Evolutionary conservation across 2,888 invertebrate genomes (phyloP).

Genomic region (Heliconius aoede): DNA sequence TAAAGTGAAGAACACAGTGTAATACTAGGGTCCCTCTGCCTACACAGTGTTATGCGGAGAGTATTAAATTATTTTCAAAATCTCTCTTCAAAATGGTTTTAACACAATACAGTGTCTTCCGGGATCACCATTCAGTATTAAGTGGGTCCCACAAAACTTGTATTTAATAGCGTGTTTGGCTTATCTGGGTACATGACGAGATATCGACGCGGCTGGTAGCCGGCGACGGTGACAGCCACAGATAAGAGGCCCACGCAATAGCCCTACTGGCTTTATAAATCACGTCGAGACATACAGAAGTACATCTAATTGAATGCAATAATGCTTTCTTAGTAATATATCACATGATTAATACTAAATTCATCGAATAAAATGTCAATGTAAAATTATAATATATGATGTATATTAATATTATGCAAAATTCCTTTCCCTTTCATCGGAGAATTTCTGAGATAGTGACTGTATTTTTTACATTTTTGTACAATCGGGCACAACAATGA

Average conservation of each 20-base stretch:
- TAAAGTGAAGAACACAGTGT: no score
- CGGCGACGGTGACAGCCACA: conserved; percentile 60
- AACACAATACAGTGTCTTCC: conserved; percentile 40
- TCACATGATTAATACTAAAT: conserved; percentile 15
- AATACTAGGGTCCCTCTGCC: no score
- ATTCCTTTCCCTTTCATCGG: no score
- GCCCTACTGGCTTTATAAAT: conserved; percentile 41
- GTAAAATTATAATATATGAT: no score
- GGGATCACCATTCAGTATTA: conserved; percentile 40
- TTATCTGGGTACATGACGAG: conserved; percentile 67
- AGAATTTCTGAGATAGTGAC: no score
- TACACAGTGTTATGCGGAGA: not conserved
- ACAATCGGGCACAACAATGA: no score
- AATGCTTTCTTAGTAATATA: conserved; percentile 45
- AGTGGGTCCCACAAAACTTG: conserved; percentile 55
- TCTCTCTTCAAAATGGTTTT: conserved; percentile 33
- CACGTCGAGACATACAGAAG: conserved; percentile 43
- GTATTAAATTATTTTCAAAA: conserved; percentile 14
- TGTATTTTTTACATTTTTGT: no score
- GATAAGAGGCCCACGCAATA: conserved; percentile 62
- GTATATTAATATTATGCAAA: no score
- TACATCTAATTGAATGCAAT: conserved; percentile 49
- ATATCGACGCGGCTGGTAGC: conserved; percentile 59
- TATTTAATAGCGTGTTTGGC: conserved; percentile 58
- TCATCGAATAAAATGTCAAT: not conserved